A percentile compares a stretch with the other conserved stretches of the same genome.
Evolutionary conservation across 2,888 invertebrate genomes (phyloP).

Genomic region (Norana najaformis): DNA sequence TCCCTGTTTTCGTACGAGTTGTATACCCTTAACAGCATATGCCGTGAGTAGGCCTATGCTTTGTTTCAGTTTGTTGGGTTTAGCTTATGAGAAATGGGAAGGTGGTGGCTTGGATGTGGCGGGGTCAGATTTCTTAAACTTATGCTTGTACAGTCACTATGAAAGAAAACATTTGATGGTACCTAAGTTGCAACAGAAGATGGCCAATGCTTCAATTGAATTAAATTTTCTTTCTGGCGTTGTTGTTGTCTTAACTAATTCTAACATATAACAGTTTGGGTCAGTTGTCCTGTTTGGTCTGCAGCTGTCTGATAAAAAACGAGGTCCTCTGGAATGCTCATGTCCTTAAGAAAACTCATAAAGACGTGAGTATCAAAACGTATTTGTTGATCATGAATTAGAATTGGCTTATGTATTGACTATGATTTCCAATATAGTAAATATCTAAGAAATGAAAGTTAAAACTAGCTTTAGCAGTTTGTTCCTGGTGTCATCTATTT

Average conservation of each 20-base stretch:
- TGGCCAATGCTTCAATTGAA: neutral
- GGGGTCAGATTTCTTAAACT: too few species aligned
- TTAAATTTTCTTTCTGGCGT: neutral
- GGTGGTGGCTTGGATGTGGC: too few species aligned
- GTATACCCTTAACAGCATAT: too few species aligned
- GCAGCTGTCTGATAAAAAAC: neutral
- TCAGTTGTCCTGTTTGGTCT: constrained; percentile 1
- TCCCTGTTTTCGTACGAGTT: too few species aligned
- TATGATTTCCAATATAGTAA: neutral
- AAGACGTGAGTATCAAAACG: neutral
- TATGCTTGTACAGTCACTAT: too few species aligned
- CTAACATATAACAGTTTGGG: constrained; percentile 13
- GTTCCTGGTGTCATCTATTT: too few species aligned
- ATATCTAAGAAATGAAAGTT: neutral
- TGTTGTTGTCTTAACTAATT: neutral
- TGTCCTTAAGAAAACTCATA: neutral
- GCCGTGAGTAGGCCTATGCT: too few species aligned
- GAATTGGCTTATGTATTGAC: neutral
- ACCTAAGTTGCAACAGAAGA: neutral
- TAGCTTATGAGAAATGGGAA: too few species aligned
- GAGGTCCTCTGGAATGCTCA: constrained; percentile 5
- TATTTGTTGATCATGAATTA: neutral
- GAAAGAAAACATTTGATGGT: too few species aligned
- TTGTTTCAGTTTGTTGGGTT: too few species aligned
- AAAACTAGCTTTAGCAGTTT: too few species aligned